These are phyloP conservation scores for Anneissia japonica DNA, from an alignment of 35 echinoderm and acorn worm genomes.

Conservation along the genomic window DNA sequence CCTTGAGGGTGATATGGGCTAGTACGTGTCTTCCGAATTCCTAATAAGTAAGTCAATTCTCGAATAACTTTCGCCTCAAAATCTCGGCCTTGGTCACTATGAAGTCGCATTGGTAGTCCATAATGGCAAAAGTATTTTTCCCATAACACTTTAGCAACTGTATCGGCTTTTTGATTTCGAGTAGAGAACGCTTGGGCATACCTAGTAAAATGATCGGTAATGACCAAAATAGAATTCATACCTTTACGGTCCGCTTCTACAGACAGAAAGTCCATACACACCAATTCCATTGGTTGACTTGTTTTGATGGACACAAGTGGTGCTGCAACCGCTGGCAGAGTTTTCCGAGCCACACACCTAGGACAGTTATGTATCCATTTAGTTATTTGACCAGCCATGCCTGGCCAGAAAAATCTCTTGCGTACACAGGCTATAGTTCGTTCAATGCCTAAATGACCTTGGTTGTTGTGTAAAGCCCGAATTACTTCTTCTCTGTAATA, in stretches of 20 bases:
- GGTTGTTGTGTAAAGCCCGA: neutral
- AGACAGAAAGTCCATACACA: neutral
- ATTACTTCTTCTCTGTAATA: neutral
- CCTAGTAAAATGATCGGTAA: neutral
- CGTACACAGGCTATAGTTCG: conserved; percentile 9
- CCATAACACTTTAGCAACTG: neutral
- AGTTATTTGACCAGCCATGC: neutral
- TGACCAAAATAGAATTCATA: neutral
- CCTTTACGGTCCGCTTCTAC: neutral
- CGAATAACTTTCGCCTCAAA: conserved; percentile 36
- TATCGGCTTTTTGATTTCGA: neutral
- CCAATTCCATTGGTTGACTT: neutral
- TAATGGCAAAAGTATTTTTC: too few species aligned
- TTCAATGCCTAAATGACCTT: conserved; percentile 15
- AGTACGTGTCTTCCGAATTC: conserved; percentile 35
- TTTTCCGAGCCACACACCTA: too few species aligned
- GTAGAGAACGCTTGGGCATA: neutral
- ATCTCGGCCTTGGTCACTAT: too few species aligned
- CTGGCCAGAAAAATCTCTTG: neutral
- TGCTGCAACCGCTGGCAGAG: too few species aligned
- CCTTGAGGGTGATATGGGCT: conserved; percentile 20
- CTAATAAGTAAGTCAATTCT: conserved; percentile 38
- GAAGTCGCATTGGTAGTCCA: too few species aligned
- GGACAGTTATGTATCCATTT: neutral
- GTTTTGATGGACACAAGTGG: too few species aligned